Conservation (phyloP, 2,888 invertebrate species). For the Clunio marinus region DNA sequence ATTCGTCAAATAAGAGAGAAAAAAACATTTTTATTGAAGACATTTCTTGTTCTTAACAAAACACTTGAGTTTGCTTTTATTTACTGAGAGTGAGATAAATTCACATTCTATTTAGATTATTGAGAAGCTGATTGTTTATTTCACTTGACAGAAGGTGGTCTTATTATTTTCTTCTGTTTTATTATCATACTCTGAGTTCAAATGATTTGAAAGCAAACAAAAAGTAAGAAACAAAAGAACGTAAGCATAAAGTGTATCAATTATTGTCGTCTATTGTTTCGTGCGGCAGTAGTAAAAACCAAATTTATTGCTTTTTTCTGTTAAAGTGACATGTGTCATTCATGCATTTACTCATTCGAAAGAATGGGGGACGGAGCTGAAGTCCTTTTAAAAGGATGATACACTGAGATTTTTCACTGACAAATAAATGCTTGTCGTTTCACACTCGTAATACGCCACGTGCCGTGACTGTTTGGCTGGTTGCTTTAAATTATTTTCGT, state of each 20-base stretch:
- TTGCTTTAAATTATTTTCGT: constrained; percentile 19
- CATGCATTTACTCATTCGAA: background rate
- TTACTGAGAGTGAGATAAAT: too few relatives aligned
- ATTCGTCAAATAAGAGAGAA: too few relatives aligned
- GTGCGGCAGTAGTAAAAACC: background rate
- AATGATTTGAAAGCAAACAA: too few relatives aligned
- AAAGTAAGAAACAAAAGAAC: background rate
- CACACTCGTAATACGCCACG: constrained; percentile 23
- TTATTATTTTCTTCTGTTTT: too few relatives aligned
- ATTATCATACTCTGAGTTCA: too few relatives aligned
- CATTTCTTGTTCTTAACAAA: too few relatives aligned
- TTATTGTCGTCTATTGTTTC: constrained; percentile 7
- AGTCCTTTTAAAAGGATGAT: background rate
- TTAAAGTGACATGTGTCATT: constrained; percentile 12
- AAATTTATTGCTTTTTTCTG: background rate
- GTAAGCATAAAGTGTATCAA: constrained; percentile 20
- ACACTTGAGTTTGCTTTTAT: too few relatives aligned
- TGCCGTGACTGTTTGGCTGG: background rate
- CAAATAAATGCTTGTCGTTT: constrained; percentile 30
- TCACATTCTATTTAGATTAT: too few relatives aligned
- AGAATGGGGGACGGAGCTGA: background rate
- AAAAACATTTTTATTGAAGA: too few relatives aligned
- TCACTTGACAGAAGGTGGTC: too few relatives aligned
- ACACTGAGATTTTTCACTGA: constrained; percentile 18
- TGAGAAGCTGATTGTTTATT: too few relatives aligned